A percentile compares a stretch with the other conserved stretches of the same genome.
Evolutionary conservation across 2,113 vertebrate species (phyloP).

Genomic region (Lagopus muta): DNA sequence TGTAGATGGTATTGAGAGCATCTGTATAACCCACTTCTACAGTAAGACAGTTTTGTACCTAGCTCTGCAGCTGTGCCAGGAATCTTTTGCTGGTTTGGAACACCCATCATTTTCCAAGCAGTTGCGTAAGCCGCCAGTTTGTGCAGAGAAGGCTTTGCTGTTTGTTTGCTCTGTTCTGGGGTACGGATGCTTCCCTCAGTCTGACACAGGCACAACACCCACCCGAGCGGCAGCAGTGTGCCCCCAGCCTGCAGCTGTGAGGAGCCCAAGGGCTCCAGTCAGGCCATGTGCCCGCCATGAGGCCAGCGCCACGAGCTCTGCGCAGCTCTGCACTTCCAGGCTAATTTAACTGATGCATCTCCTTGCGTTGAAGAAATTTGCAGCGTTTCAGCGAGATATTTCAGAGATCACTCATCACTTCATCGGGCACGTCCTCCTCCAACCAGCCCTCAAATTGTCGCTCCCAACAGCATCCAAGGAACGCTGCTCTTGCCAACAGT

Average conservation of each 20-base stretch:
- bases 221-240: accelerated
- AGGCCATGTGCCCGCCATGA: background rate
- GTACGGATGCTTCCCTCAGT: background rate
- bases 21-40: slow-evolving; percentile 17
- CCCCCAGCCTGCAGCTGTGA: background rate
- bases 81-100: background rate
- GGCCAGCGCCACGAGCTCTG: background rate
- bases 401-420: background rate
- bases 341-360: background rate
- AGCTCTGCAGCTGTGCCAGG: background rate
- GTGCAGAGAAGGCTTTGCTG: background rate
- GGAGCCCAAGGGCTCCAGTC: no score
- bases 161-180: background rate
- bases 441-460: slow-evolving; percentile 24
- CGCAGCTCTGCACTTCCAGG: accelerated
- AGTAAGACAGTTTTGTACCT: background rate
- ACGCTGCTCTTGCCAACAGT: accelerated
- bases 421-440: background rate
- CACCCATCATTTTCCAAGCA: background rate
- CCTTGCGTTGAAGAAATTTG: background rate
- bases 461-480: background rate
- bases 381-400: background rate
- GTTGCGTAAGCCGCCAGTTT: background rate
- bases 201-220: background rate
- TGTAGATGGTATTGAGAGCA: background rate